These are phyloP conservation scores for Ferdinandea cuprea DNA, from an alignment of 2,888 invertebrate genomes.

Conservation along the genomic window DNA sequence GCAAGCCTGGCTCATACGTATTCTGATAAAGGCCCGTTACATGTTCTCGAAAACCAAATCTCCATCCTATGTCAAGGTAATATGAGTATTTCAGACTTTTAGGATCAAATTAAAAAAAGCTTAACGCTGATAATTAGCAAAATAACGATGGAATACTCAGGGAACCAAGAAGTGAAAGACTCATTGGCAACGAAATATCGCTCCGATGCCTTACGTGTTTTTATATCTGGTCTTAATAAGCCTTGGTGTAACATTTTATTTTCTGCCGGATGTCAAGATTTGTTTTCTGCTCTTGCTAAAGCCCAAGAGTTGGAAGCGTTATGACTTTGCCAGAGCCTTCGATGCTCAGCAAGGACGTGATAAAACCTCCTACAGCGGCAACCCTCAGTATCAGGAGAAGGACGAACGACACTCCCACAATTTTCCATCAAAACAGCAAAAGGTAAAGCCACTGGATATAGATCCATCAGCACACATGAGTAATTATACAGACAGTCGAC, in stretches of 20 bases:
- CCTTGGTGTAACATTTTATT: constrained; percentile 5
- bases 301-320: constrained; percentile 18
- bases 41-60: constrained; percentile 19
- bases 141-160: constrained; percentile 15
- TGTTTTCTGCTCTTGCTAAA: constrained; percentile 7
- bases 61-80: constrained; percentile 14
- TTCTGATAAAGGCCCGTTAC: neutral
- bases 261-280: constrained; percentile 11
- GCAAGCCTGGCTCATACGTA: neutral
- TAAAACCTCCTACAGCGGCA: neutral
- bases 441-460: too few species aligned
- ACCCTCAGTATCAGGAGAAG: neutral
- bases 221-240: too few species aligned
- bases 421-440: neutral
- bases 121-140: constrained; percentile 8
- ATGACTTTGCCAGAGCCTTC: constrained; percentile 13
- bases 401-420: neutral
- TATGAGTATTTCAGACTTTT: constrained; percentile 2
- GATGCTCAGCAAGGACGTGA: neutral
- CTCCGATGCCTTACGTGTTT: too few species aligned
- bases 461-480: too few species aligned
- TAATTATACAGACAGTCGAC: too few species aligned
- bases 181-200: constrained; percentile 16
- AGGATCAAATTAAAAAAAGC: constrained; percentile 2
- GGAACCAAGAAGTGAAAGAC: constrained; percentile 2